A percentile compares a stretch with the other conserved stretches of the same genome.
Evolutionary conservation across 2,888 invertebrate genomes (phyloP).

Genomic region (Perizoma flavofasciatum): DNA sequence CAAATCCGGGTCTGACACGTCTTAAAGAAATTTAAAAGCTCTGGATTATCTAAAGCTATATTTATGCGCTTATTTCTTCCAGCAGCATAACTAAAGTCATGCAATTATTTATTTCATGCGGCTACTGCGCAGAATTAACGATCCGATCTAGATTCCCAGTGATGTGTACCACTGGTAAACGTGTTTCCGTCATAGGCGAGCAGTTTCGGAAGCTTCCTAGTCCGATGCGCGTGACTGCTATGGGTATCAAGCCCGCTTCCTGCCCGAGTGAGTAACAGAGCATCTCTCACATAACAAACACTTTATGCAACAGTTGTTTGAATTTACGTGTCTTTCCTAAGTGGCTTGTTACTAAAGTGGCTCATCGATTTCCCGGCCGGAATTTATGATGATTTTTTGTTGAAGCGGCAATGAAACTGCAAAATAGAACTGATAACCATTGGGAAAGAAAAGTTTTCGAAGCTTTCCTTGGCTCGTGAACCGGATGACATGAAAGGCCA

Average conservation of each 20-base stretch:
- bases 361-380: neutral
- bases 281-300: slow-evolving; percentile 12
- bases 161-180: slow-evolving; percentile 2
- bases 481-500: too few species aligned
- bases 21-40: too few species aligned
- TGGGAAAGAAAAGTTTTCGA: too few species aligned
- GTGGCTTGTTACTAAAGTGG: neutral
- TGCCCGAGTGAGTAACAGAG: slow-evolving; percentile 14
- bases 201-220: slow-evolving; percentile 51
- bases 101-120: neutral
- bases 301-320: slow-evolving; percentile 10
- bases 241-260: slow-evolving; percentile 19
- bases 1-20: too few species aligned
- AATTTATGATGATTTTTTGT: too few species aligned
- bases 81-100: too few species aligned
- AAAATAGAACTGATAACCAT: too few species aligned
- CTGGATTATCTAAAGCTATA: too few species aligned
- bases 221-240: slow-evolving; percentile 49
- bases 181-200: slow-evolving; percentile 52
- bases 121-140: slow-evolving; percentile 4
- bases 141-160: slow-evolving; percentile 15
- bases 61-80: too few species aligned
- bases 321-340: neutral
- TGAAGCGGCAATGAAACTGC: too few species aligned
- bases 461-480: too few species aligned